These are phyloP conservation scores for Drosophila repletoides DNA, from an alignment of 1,140 invertebrate species.

Conservation along the genomic window DNA sequence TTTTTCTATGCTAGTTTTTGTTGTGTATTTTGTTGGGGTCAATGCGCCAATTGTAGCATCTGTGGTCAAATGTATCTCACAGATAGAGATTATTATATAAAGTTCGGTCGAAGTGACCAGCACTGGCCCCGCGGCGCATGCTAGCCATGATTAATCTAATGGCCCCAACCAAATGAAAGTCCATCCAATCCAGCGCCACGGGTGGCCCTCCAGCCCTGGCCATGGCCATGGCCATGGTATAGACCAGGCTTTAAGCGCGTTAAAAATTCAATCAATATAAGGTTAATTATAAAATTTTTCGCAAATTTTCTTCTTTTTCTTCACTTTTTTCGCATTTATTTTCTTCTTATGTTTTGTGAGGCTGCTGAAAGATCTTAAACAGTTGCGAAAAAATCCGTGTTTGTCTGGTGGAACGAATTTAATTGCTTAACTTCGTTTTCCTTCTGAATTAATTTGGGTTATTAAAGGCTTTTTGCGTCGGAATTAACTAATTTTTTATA, in stretches of 20 bases:
- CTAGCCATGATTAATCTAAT: constrained; percentile 43
- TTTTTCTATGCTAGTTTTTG: constrained; percentile 11
- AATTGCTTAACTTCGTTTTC: too few species aligned
- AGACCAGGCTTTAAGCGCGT: constrained; percentile 50
- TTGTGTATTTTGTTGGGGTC: constrained; percentile 43
- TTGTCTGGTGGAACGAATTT: too few species aligned
- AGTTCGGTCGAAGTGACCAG: constrained; percentile 34
- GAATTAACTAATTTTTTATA: too few species aligned
- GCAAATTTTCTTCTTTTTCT: constrained; percentile 28
- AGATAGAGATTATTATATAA: constrained; percentile 47
- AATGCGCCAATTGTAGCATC: constrained; percentile 53
- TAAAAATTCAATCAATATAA: constrained; percentile 71
- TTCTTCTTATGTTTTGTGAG: background rate
- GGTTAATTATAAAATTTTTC: constrained; percentile 61
- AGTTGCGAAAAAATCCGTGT: background rate
- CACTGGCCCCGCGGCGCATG: constrained; percentile 30
- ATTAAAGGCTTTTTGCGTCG: too few species aligned
- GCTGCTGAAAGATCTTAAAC: background rate
- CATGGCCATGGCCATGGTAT: background rate
- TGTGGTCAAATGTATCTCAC: constrained; percentile 36
- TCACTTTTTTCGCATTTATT: background rate
- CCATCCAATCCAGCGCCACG: constrained; percentile 32
- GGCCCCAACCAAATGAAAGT: constrained; percentile 35
- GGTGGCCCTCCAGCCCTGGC: constrained; percentile 20
- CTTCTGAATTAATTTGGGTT: too few species aligned